Evolutionary conservation across 2,113 vertebrate genomes (phyloP).

Genomic region (Tragelaphus imberbis): DNA sequence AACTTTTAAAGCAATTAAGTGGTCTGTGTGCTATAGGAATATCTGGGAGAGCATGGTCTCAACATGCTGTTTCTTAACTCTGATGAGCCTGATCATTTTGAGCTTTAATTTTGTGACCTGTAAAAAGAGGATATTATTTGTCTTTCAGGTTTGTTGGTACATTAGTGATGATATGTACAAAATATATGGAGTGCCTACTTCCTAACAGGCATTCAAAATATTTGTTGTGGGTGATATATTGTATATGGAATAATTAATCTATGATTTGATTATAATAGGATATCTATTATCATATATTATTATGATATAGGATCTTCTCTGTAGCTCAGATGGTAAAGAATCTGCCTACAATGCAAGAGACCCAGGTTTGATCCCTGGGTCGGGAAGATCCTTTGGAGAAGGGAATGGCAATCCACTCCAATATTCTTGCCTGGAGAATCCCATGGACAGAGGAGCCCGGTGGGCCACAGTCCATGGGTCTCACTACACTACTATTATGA

Average conservation of each 20-base stretch:
- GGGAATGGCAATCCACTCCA: not conserved
- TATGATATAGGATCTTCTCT: not conserved
- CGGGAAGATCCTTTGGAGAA: not conserved
- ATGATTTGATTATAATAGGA: not conserved
- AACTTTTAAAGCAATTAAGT: not conserved
- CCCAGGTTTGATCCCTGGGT: not conserved
- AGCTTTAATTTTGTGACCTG: not conserved
- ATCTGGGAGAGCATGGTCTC: not conserved
- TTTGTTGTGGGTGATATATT: not conserved
- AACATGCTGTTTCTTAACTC: not conserved
- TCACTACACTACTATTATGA: not conserved
- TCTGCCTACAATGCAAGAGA: not conserved
- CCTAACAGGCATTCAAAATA: not conserved
- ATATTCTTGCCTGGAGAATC: not conserved
- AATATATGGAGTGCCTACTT: not conserved
- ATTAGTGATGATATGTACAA: not conserved
- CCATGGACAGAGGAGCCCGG: not conserved
- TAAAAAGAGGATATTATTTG: not conserved
- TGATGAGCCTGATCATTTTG: not conserved
- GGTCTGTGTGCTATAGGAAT: not conserved
- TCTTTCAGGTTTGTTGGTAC: not conserved
- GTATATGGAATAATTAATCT: not conserved
- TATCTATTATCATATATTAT: not conserved
- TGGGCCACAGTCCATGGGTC: not conserved
- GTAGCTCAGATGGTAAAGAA: not conserved